Conservation (phyloP, 1,140 invertebrate species). For the Sinella curviseta region DNA sequence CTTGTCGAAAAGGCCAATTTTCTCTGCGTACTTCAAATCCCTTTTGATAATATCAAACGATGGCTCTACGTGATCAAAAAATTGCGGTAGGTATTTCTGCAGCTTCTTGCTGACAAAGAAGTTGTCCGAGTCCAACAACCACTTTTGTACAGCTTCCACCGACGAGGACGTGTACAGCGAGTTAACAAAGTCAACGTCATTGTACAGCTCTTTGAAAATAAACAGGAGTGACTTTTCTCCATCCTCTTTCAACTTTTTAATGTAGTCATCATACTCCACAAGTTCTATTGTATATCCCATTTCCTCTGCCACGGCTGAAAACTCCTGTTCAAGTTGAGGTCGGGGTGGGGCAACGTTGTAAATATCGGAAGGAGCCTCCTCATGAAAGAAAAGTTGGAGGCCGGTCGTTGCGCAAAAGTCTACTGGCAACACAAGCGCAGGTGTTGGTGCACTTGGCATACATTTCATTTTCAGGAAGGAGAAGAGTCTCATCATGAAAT, state of each 20-base stretch:
- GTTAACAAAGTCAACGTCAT: slow-evolving; percentile 9
- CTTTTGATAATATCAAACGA: slow-evolving; percentile 15
- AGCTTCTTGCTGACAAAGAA: slow-evolving; percentile 9
- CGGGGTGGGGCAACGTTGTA: slow-evolving; percentile 24
- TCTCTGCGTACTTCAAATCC: slow-evolving; percentile 8
- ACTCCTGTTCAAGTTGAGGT: slow-evolving; percentile 13
- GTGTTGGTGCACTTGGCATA: not conserved
- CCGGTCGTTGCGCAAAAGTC: slow-evolving; percentile 21
- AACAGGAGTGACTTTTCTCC: slow-evolving; percentile 9
- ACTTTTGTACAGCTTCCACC: not conserved
- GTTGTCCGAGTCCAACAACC: not conserved
- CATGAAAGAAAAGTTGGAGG: slow-evolving; percentile 28
- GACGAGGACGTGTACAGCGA: not conserved
- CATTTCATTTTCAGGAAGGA: slow-evolving; percentile 26
- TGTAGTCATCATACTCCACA: slow-evolving; percentile 14
- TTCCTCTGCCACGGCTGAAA: not conserved
- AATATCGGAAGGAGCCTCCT: not conserved
- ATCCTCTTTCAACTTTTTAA: slow-evolving; percentile 16
- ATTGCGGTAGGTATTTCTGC: not conserved
- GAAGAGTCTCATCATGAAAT: slow-evolving; percentile 29
- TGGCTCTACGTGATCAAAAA: not conserved
- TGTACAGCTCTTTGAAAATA: slow-evolving; percentile 16
- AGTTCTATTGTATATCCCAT: slow-evolving; percentile 12
- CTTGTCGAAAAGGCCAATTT: slow-evolving; percentile 3
- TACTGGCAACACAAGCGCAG: slow-evolving; percentile 17